These are phyloP conservation scores for Numenius arquata DNA, from an alignment of 2,113 vertebrate species.

Conservation along the genomic window DNA sequence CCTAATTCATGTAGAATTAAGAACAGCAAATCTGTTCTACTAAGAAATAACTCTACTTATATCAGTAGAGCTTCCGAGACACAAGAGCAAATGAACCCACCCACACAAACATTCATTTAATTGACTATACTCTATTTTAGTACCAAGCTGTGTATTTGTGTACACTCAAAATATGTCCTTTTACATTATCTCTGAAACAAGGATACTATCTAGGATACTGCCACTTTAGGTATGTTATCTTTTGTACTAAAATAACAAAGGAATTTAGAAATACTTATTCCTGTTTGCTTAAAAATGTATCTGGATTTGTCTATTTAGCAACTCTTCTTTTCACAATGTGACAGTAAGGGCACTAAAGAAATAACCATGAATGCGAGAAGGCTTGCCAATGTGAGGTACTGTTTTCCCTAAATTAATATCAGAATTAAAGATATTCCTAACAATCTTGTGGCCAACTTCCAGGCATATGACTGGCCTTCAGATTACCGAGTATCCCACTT, in stretches of 20 bases:
- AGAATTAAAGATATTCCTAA: not conserved
- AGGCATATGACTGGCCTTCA: not conserved
- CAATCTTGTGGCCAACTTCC: not conserved
- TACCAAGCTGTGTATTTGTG: not conserved
- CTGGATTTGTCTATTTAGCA: not conserved
- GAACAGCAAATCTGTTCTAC: not conserved
- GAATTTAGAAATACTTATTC: not conserved
- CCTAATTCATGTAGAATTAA: not conserved
- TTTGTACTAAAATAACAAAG: not conserved
- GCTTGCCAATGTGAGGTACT: not conserved
- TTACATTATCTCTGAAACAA: not conserved
- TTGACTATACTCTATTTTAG: not conserved
- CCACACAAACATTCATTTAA: not conserved
- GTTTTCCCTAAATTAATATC: not conserved
- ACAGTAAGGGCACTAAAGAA: not conserved
- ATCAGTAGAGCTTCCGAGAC: not conserved
- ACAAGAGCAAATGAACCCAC: not conserved
- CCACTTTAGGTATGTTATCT: not conserved
- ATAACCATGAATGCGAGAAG: not conserved
- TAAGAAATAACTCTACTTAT: not conserved
- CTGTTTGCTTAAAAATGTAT: not conserved
- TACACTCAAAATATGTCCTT: not conserved
- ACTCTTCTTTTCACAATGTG: not conserved
- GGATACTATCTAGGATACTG: not conserved
- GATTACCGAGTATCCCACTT: not conserved